A percentile compares a stretch with the other conserved stretches of the same genome.
These are phyloP conservation scores for Temnothorax curvispinosus DNA, from an alignment of 1,140 invertebrate species.

Conservation along the genomic window DNA sequence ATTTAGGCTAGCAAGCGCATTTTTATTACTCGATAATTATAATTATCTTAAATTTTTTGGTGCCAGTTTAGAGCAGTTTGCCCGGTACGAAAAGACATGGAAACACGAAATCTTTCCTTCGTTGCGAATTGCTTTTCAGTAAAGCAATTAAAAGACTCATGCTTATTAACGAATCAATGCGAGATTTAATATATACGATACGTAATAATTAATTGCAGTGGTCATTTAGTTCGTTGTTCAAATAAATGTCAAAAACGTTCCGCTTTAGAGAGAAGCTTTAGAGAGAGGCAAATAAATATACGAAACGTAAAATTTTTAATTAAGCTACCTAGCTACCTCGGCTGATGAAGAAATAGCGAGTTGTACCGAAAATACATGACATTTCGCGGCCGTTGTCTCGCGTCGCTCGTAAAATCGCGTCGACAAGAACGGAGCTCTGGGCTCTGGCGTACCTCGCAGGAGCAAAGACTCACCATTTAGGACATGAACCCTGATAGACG, in stretches of 20 bases:
- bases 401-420: slow-evolving; percentile 17
- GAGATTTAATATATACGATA: neutral
- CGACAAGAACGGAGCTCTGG: neutral
- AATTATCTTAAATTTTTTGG: neutral
- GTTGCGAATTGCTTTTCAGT: neutral
- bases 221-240: neutral
- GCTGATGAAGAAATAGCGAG: neutral
- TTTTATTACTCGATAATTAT: neutral
- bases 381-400: neutral
- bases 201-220: neutral
- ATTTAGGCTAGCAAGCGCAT: neutral
- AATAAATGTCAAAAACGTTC: neutral
- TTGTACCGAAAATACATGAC: neutral
- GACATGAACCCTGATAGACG: slow-evolving; percentile 94
- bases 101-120: neutral
- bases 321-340: neutral
- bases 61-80: neutral
- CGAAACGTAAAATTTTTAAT: neutral
- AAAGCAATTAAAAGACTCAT: neutral
- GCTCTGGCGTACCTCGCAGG: neutral
- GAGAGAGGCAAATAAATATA: neutral
- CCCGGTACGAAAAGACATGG: neutral
- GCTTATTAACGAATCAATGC: neutral
- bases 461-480: slow-evolving; percentile 91
- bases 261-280: neutral